Percentiles rank a stretch among this genome's conserved stretches.
Conservation (phyloP, 2,113 vertebrate species). For the Solea senegalensis region DNA sequence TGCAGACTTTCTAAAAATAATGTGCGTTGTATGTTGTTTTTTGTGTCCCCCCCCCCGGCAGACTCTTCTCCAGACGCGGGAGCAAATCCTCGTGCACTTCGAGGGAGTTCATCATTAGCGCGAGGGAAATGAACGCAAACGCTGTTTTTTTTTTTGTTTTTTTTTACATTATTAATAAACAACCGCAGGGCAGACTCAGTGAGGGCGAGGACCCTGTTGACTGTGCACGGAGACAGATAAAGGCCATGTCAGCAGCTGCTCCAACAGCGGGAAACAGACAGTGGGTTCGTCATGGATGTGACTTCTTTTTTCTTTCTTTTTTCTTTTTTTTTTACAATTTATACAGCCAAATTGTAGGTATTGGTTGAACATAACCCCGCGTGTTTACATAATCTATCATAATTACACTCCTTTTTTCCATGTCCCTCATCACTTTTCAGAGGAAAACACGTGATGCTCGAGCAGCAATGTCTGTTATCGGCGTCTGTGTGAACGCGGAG, state of each 20-base stretch:
- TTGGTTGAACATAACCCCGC: conserved; percentile 31
- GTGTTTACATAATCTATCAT: conserved; percentile 28
- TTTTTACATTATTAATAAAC: too few relatives aligned
- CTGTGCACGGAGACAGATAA: conserved; percentile 62
- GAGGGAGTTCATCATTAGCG: conserved; percentile 24
- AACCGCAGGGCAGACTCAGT: conserved; percentile 31
- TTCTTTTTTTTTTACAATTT: conserved; percentile 43
- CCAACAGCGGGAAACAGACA: conserved; percentile 59
- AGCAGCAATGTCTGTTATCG: too few relatives aligned
- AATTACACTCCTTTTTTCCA: background rate
- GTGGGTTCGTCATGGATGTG: conserved; percentile 56
- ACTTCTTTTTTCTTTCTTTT: conserved; percentile 42
- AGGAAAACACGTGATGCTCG: too few relatives aligned
- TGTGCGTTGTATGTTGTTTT: conserved; percentile 47
- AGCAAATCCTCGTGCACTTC: conserved; percentile 17
- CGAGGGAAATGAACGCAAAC: conserved; percentile 2
- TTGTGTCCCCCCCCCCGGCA: conserved; percentile 26
- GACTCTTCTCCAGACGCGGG: conserved; percentile 54
- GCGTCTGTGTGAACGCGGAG: background rate
- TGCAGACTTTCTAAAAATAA: conserved; percentile 85
- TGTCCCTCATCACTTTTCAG: too few relatives aligned
- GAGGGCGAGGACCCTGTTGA: conserved; percentile 36
- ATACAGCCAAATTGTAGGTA: conserved; percentile 61
- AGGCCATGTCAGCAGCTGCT: conserved; percentile 66
- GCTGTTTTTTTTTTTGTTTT: too few relatives aligned